A percentile compares a stretch with the other conserved stretches of the same genome.
phyloP scores from a whole-genome alignment of 2,797 vertebrate genomes.

The Peromyscus nudipes region DNA sequence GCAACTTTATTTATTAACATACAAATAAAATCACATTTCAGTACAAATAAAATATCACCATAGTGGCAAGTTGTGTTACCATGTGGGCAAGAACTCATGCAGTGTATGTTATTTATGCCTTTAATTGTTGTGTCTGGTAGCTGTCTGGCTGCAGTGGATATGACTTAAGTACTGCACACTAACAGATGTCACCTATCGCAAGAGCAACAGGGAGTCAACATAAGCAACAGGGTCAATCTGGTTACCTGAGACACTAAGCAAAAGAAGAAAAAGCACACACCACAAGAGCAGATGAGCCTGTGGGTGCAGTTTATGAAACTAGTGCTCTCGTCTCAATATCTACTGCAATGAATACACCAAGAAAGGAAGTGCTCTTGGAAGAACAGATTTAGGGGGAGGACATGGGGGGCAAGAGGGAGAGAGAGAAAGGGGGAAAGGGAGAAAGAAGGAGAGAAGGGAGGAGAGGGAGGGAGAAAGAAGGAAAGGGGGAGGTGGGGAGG shows the following conservation, averaged over 20 bases:
- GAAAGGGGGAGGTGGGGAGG: no score
- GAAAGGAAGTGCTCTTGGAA: slow-evolving; percentile 31
- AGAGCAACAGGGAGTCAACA: slow-evolving; percentile 73
- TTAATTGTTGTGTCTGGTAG: slow-evolving; percentile 80
- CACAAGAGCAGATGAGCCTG: slow-evolving; percentile 54
- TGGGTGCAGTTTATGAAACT: slow-evolving; percentile 57
- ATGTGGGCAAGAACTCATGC: slow-evolving; percentile 61
- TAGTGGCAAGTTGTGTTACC: slow-evolving; percentile 63
- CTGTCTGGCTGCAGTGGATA: slow-evolving; percentile 79
- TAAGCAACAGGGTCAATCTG: slow-evolving; percentile 75
- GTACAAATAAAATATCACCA: no score
- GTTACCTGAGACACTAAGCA: slow-evolving; percentile 69
- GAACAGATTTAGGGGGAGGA: not conserved
- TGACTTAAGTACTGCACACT: slow-evolving; percentile 84
- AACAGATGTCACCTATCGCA: slow-evolving; percentile 84
- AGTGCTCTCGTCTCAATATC: slow-evolving; percentile 23
- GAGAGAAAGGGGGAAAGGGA: not conserved
- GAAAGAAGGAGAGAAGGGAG: no score
- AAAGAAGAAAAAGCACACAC: slow-evolving; percentile 48
- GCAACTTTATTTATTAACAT: no score
- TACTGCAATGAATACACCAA: not conserved
- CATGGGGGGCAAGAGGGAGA: accelerated
- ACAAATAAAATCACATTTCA: no score
- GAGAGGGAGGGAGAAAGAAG: not conserved
- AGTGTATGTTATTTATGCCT: slow-evolving; percentile 81